phyloP scores from a whole-genome alignment of 2,888 invertebrate species.

The Subacronicta megacephala region DNA sequence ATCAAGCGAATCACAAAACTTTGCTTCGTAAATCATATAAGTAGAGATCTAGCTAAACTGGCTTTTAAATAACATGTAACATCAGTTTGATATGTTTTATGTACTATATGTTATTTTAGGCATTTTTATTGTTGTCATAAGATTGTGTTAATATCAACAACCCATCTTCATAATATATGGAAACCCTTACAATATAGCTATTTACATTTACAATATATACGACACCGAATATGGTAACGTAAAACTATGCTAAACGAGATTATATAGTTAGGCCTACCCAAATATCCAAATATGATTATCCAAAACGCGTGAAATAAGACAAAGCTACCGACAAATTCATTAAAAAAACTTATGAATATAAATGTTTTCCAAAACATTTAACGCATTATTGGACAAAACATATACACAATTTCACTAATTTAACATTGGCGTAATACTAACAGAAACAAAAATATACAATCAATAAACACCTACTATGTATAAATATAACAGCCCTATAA shows the following conservation, averaged over 20 bases:
- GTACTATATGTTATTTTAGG: constrained; percentile 84
- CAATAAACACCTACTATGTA: constrained; percentile 71
- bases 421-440: constrained; percentile 63
- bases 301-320: constrained; percentile 67
- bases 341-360: constrained; percentile 44
- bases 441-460: constrained; percentile 85
- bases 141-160: constrained; percentile 75
- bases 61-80: constrained; percentile 69
- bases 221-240: constrained; percentile 82
- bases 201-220: constrained; percentile 72
- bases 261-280: constrained; percentile 81
- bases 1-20: constrained; percentile 43
- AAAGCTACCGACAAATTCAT: constrained; percentile 55
- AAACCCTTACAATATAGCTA: constrained; percentile 67
- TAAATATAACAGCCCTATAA: constrained; percentile 87
- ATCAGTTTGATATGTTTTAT: constrained; percentile 86
- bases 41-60: constrained; percentile 57
- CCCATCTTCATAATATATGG: constrained; percentile 68
- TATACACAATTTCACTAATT: constrained; percentile 56
- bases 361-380: constrained; percentile 41
- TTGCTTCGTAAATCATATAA: constrained; percentile 47
- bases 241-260: constrained; percentile 72
- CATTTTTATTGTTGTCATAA: constrained; percentile 76
- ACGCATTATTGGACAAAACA: constrained; percentile 39
- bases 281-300: constrained; percentile 61